Evolutionary conservation across 1,140 invertebrate species (phyloP), one percentile per base, ranked within the genome.

Genomic region (Caenorhabditis brenneri): DNA sequence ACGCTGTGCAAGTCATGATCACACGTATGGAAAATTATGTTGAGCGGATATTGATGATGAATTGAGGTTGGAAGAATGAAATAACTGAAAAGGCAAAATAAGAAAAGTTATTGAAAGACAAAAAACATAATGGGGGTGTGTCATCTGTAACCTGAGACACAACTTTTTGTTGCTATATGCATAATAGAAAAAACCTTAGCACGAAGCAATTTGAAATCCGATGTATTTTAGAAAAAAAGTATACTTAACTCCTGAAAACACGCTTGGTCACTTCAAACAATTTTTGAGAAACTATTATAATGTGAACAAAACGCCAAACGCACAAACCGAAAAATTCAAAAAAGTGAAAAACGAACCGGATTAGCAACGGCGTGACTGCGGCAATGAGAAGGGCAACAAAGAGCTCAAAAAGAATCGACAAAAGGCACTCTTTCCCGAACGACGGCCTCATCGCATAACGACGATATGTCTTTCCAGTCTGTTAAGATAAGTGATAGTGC

Each of bases 1-100:
- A 83, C 65, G 42, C 82, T 65, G 69, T 83, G 82, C 39, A 83
- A 49, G 46, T 83, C 58, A 29, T 83, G 39, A 42, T 53, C 48
- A 33, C 82, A 83, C 22, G 82, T 65, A 9, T 29, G 51, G 22
- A 83, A 83, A 19, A 83, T 74, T 9, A 83, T 19, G 33, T 83
- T 83, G 58, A 83, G 46, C 0, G 69, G 82, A 22, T 74, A 74
- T 31, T 83, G 58, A 51, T 39, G 65, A 42, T 79, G 82, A 65
- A 83, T 48, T 22, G 82, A 83, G 15, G 82, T 82, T 1, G 82
- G 82, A 39, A 83, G 82, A 79, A 79, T 9, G n/a, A 15, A 22
- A 31, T 42, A 79, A 15, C 82, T 83, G 82, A 55, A 83, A 78
- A 60, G 16, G 15, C 15, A 48, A 81, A 36, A n/a, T n/a, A n/a